Evolutionary conservation across 2,888 invertebrate genomes (phyloP).

Genomic region (Myathropa florea): DNA sequence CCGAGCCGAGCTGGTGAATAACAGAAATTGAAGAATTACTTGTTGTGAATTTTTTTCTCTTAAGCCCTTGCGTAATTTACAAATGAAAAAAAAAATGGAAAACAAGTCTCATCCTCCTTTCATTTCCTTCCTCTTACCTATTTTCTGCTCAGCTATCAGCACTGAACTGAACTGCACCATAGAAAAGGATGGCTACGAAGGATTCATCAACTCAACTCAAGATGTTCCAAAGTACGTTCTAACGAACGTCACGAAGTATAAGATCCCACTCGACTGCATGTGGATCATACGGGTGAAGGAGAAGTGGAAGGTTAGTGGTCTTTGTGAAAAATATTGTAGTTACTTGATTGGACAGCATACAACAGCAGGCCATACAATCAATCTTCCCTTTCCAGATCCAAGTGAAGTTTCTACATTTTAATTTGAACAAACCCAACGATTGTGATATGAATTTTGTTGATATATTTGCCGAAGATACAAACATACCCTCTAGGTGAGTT

Average conservation of each 20-base stretch:
- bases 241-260: conserved; percentile 82
- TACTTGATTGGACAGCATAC: neutral
- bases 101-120: neutral
- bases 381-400: conserved; percentile 83
- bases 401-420: conserved; percentile 85
- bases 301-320: conserved; percentile 84
- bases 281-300: conserved; percentile 86
- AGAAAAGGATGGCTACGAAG: conserved; percentile 82
- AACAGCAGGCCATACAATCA: neutral
- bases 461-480: conserved; percentile 85
- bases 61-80: neutral
- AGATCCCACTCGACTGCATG: conserved; percentile 87
- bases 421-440: conserved; percentile 87
- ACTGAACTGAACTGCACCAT: conserved; percentile 83
- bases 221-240: conserved; percentile 83
- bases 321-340: neutral
- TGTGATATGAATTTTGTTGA: conserved; percentile 89
- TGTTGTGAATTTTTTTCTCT: neutral
- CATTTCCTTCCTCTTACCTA: neutral
- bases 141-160: conserved; percentile 75
- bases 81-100: neutral
- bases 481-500: conserved; percentile 82
- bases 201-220: conserved; percentile 82
- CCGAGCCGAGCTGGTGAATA: neutral
- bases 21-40: neutral